Conservation (phyloP, 64 coral and sea anemone species). For the Porites lutea region DNA sequence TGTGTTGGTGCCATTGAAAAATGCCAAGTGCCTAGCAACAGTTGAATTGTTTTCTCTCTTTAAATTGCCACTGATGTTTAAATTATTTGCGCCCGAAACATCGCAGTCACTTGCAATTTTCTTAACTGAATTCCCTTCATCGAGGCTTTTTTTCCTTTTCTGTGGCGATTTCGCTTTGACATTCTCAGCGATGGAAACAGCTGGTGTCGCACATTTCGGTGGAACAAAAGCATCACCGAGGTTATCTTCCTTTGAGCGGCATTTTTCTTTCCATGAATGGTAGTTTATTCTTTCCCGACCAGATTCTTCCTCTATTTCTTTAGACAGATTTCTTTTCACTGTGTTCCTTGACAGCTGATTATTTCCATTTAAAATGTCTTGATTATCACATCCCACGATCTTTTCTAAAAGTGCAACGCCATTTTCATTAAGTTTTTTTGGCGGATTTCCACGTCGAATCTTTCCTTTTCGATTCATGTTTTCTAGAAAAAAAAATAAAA, state of each 20-base stretch:
- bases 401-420: not conserved
- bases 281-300: not conserved
- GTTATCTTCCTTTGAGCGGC: not conserved
- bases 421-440: conserved; percentile 17
- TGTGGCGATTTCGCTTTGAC: conserved; percentile 63
- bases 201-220: conserved; percentile 73
- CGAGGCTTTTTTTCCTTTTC: conserved; percentile 45
- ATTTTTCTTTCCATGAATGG: not conserved
- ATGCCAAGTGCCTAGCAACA: conserved; percentile 84
- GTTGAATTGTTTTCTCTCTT: not conserved
- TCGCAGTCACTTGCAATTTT: not conserved
- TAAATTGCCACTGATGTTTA: not conserved
- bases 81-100: not conserved
- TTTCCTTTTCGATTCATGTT: conserved; percentile 38
- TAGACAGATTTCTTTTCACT: conserved; percentile 44
- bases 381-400: conserved; percentile 4
- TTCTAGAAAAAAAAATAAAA: not conserved
- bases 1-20: conserved; percentile 55
- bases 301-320: conserved; percentile 25
- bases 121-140: conserved; percentile 29
- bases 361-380: conserved; percentile 31
- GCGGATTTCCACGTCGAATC: not conserved
- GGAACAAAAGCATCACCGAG: conserved; percentile 63
- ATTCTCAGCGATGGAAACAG: conserved; percentile 12
- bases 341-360: conserved; percentile 16